Base-by-base conservation (phyloP, 2,113 vertebrate genomes). In the Hippocampus mohnikei region DNA sequence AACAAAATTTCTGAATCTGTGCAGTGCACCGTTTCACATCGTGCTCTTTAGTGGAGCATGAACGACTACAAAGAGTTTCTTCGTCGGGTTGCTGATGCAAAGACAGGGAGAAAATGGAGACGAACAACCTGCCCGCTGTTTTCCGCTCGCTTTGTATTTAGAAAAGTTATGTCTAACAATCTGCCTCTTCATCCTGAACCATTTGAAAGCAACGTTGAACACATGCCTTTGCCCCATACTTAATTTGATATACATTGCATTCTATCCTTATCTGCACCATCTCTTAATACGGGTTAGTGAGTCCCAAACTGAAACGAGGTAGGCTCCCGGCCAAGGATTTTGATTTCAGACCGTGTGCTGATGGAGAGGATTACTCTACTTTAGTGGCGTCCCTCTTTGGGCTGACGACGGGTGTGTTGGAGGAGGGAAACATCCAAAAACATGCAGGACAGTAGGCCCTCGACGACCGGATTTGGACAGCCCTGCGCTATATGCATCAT, bases 361-460 rank as follows among this genome's bases (percentile, higher is more conserved):
- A 80, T 75, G 42, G 73, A 83, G 56, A 56, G 75, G 84, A 86
- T 88, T 84, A 80, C 67, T 85, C 75, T 74, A 75, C 84, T 86
- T 87, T 75, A 50, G 48, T 46, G n/a, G 64, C 41, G 52, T 53
- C 72, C 44, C 80, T 67, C 70, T 71, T 67, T 79, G 65, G 75
- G 72, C 21, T 73, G 64, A 61, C 70, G 53, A 23, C 73, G 29
- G 29, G 29, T 33, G 29, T 33, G 29, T 33, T 33, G 29, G 29
- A 33, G 29, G 29, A 33, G 29, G 29, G 29, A 33, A 33, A 33
- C 29, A 33, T 33, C 29, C 29, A 33, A 33, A 33, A 33, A 33
- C 29, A 33, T 33, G 29, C 29, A 33, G 29, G 29, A 33, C 29
- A 33, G 29, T 33, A n/a, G 29, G 29, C 29, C 3, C 29, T 33